A percentile compares a stretch with the other conserved stretches of the same genome.
These are phyloP conservation scores for Hypselothyrea guttata DNA, from an alignment of 2,888 invertebrate species.

Conservation along the genomic window DNA sequence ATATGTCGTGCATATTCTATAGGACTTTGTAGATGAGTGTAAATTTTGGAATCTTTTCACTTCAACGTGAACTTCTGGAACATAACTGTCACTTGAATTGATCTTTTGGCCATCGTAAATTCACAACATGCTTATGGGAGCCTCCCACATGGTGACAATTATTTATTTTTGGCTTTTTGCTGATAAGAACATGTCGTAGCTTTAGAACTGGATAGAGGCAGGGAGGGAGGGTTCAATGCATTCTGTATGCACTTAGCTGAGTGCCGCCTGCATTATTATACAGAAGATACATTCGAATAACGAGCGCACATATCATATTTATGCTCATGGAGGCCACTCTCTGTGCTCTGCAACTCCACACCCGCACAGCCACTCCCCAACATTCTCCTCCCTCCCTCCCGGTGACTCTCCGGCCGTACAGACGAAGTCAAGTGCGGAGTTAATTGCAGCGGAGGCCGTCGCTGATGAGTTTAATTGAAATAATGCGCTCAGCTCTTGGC, in stretches of 20 bases:
- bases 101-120: slow-evolving; percentile 34
- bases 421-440: slow-evolving; percentile 69
- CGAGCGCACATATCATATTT: slow-evolving; percentile 44
- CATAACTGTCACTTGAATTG: slow-evolving; percentile 12
- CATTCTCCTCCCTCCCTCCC: not conserved
- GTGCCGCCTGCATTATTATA: slow-evolving; percentile 65
- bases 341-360: slow-evolving; percentile 31
- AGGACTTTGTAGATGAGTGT: slow-evolving; percentile 6
- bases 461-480: slow-evolving; percentile 77
- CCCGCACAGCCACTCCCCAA: slow-evolving; percentile 45
- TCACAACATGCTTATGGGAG: not conserved
- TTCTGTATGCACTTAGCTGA: slow-evolving; percentile 61
- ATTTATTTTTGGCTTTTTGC: slow-evolving; percentile 47
- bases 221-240: slow-evolving; percentile 29
- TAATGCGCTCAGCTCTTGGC: slow-evolving; percentile 61
- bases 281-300: not conserved
- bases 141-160: slow-evolving; percentile 25
- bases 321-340: slow-evolving; percentile 28
- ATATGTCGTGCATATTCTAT: slow-evolving; percentile 58
- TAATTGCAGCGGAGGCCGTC: slow-evolving; percentile 69
- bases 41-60: not conserved
- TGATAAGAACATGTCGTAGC: no score
- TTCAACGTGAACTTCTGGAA: not conserved
- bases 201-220: not conserved
- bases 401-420: slow-evolving; percentile 6